Evolutionary conservation across 1,140 invertebrate genomes (phyloP).

Genomic region (Gonioctena quinquepunctata): DNA sequence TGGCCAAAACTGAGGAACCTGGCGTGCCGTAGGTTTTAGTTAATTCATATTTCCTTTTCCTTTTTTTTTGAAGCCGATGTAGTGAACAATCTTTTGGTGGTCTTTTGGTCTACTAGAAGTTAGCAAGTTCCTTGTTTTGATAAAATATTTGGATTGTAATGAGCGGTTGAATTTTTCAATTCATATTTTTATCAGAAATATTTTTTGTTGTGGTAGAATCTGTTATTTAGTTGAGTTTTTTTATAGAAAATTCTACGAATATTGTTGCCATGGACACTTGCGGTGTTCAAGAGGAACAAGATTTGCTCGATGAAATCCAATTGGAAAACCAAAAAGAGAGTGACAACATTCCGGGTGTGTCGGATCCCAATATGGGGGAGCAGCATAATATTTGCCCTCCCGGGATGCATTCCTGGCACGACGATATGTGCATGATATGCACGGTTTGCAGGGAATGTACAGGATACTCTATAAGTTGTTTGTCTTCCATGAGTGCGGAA

Average conservation of each 20-base stretch:
- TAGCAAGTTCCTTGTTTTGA: too few species aligned
- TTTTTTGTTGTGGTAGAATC: not conserved
- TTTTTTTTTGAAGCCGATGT: too few species aligned
- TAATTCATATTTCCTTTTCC: too few species aligned
- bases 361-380: slow-evolving; percentile 58
- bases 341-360: slow-evolving; percentile 54
- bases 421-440: slow-evolving; percentile 87
- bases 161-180: too few species aligned
- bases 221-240: not conserved
- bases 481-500: slow-evolving; percentile 77
- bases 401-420: slow-evolving; percentile 75
- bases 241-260: slow-evolving; percentile 42
- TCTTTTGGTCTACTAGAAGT: too few species aligned
- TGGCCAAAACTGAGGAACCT: too few species aligned
- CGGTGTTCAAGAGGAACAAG: slow-evolving; percentile 63
- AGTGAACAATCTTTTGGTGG: too few species aligned
- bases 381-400: slow-evolving; percentile 66
- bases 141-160: too few species aligned
- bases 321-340: slow-evolving; percentile 38
- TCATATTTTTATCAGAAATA: too few species aligned
- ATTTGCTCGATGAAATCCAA: slow-evolving; percentile 47
- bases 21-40: too few species aligned
- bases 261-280: slow-evolving; percentile 68
- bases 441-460: slow-evolving; percentile 92
- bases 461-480: slow-evolving; percentile 85